A percentile compares a stretch with the other conserved stretches of the same genome.
Evolutionary conservation across 2,888 invertebrate genomes (phyloP).

Genomic region (Leuctra nigra): DNA sequence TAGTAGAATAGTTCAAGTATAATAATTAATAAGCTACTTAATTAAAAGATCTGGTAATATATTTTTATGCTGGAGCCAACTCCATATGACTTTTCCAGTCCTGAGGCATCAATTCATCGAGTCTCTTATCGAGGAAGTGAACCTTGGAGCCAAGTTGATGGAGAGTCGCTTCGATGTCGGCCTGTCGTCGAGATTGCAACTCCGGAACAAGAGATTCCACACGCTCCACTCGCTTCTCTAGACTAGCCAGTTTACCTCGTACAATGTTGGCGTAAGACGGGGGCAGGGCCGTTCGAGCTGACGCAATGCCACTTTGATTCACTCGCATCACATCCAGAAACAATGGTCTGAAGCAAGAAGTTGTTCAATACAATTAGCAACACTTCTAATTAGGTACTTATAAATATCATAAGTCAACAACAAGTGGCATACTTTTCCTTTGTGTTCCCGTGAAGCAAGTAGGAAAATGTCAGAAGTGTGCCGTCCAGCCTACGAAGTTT

Average conservation of each 20-base stretch:
- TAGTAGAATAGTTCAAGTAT: no score
- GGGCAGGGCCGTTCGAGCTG: conserved; percentile 4
- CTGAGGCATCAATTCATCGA: conserved; percentile 24
- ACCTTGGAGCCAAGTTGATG: conserved; percentile 24
- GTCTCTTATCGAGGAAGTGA: conserved; percentile 24
- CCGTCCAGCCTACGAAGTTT: conserved; percentile 1
- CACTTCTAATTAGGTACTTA: no score
- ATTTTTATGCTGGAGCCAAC: conserved; percentile 5
- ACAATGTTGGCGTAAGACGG: conserved; percentile 13
- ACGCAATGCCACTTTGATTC: conserved; percentile 6
- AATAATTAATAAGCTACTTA: no score
- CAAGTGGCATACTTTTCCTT: neutral
- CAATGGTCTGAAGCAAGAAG: neutral
- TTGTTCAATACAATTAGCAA: no score
- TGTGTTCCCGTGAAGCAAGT: conserved; percentile 1
- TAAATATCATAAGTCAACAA: neutral
- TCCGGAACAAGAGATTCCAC: conserved; percentile 25
- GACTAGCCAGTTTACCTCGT: conserved; percentile 8
- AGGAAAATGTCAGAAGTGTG: conserved; percentile 7
- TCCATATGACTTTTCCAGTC: conserved; percentile 25
- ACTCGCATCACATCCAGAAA: conserved; percentile 9
- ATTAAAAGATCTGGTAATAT: no score
- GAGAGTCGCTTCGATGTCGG: conserved; percentile 17
- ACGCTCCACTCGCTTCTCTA: conserved; percentile 19
- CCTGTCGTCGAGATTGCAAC: conserved; percentile 19